Base-by-base conservation (phyloP, 2,888 invertebrate species). In the Chrysolina americana region DNA sequence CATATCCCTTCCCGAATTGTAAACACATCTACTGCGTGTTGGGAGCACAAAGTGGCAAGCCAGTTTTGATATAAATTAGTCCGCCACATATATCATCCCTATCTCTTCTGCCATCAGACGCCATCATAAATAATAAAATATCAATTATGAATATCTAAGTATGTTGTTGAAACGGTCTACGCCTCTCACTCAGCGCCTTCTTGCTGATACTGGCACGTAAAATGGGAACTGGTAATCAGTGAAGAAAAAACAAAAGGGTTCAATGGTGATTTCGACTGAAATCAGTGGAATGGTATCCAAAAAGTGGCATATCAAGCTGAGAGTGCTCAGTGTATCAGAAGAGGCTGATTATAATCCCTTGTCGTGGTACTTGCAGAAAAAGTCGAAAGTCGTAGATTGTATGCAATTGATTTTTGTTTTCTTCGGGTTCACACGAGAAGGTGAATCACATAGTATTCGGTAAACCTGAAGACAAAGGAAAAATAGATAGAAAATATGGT, bases 101-200 rank as follows among this genome's bases (percentile, higher is more conserved):
- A 68, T 84, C 84, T 81, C 70, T 74, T 78, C 79, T 77, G 75
- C 77, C 78, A 83, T 84, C 84, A 69, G 80, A 78, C 79, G 81
- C 76, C 81, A 81, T 79, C 79, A 84, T 84, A 84, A 85, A 85
- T 85, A 83, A 81, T 81, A 81, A 85, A 86, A 86, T 86, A 86
- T 86, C 86, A 86, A 86, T 86, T 86, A 86, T 86, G 86, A 85
- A 86, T 86, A 86, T 86, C 86, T 85, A 85, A 85, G 84, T 82
- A 83, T 83, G 83, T 77, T 80, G 80, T 83, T 85, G 84, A 83
- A 83, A 81, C 77, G 79, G 70, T 76, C 70, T 81, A 83, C 84
- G 84, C 84, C 84, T 83, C 81, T 80, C 81, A 84, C 76, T 85
- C 84, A 83, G 80, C 84, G 81, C 80, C 83, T 81, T 77, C 74